A percentile compares a stretch with the other conserved stretches of the same genome.
Conservation (phyloP, 2,888 invertebrate species). For the Drosophila multiciliata region DNA sequence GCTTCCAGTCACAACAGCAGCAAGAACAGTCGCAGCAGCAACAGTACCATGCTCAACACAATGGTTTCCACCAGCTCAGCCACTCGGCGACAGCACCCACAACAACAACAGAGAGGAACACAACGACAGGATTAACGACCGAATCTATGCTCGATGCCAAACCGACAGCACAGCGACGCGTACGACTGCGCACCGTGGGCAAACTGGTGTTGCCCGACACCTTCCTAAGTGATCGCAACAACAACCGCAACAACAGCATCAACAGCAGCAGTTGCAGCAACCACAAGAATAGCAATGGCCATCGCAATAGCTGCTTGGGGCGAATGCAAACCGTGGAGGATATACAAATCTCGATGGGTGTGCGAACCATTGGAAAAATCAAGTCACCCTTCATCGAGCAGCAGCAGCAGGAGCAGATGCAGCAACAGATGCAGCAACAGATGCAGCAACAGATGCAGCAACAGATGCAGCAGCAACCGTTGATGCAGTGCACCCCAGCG, state of each 20-base stretch:
- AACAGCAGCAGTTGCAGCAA: conserved; percentile 44
- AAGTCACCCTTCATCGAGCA: conserved; percentile 84
- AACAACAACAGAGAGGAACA: not conserved
- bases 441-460: conserved; percentile 41
- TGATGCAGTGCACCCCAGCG: conserved; percentile 29
- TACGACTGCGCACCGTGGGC: conserved; percentile 81
- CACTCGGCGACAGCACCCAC: conserved; percentile 38
- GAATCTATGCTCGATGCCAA: conserved; percentile 11
- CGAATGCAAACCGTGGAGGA: conserved; percentile 57
- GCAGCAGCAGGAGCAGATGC: conserved; percentile 64
- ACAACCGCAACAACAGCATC: conserved; percentile 10
- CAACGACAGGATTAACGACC: not conserved
- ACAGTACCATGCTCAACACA: conserved; percentile 4
- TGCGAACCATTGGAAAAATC: conserved; percentile 83
- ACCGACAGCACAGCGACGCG: conserved; percentile 51
- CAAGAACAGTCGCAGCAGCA: not conserved
- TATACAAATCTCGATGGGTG: conserved; percentile 47
- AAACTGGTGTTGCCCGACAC: conserved; percentile 81
- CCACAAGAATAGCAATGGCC: conserved; percentile 12
- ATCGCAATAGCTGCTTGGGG: conserved; percentile 40
- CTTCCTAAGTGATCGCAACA: conserved; percentile 78
- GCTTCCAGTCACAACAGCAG: not conserved
- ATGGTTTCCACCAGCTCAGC: conserved; percentile 20
- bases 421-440: conserved; percentile 63
- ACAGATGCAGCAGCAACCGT: conserved; percentile 63